These are phyloP conservation scores for Taphrorychus bicolor DNA, from an alignment of 2,888 invertebrate species.

Conservation along the genomic window DNA sequence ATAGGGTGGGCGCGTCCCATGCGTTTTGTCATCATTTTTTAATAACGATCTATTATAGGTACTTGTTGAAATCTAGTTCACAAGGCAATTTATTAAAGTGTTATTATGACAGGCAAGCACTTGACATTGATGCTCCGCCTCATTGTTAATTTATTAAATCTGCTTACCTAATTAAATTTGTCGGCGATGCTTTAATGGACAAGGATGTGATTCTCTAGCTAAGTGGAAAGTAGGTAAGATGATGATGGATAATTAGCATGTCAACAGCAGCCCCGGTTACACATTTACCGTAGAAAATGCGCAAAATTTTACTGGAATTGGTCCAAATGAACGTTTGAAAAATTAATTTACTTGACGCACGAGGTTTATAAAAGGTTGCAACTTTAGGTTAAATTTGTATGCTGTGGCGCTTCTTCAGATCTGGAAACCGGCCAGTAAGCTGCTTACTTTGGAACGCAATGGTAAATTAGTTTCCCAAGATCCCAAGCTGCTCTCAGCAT, in stretches of 20 bases:
- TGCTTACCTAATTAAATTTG: background rate
- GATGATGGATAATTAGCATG: background rate
- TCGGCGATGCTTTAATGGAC: background rate
- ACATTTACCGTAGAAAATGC: too few species aligned
- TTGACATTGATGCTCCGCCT: background rate
- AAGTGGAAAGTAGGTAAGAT: background rate
- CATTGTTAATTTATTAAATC: background rate
- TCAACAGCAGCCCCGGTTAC: background rate
- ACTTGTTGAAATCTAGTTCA: background rate
- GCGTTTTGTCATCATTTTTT: constrained; percentile 5
- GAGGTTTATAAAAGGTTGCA: background rate
- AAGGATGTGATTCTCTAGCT: background rate
- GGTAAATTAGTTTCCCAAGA: background rate
- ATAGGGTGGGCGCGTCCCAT: constrained; percentile 2
- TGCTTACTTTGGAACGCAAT: background rate
- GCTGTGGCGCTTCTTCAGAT: background rate
- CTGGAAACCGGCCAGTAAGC: background rate
- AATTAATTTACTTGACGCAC: background rate
- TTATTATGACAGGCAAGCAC: background rate
- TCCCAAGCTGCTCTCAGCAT: background rate
- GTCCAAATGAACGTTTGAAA: background rate
- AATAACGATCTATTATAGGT: background rate
- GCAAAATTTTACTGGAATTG: too few species aligned
- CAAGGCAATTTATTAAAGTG: background rate
- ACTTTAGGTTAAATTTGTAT: background rate